phyloP scores from a whole-genome alignment of 2,113 vertebrate genomes.

The Syngnathus floridae region DNA sequence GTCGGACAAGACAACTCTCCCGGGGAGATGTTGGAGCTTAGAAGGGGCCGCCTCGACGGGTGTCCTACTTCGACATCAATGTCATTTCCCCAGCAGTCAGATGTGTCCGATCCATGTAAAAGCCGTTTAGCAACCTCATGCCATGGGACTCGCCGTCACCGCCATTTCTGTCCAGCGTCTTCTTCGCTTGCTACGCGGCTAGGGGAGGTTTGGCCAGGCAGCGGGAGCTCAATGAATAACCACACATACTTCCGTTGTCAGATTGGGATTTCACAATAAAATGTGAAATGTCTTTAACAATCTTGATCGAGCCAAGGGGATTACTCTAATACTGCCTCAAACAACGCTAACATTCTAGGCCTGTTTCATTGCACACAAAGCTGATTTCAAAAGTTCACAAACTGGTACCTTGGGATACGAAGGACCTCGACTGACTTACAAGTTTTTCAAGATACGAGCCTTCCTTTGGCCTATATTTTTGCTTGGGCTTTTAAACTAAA shows the following conservation, averaged over 20 bases:
- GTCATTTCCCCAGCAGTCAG: slow-evolving; percentile 51
- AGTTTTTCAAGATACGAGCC: no score
- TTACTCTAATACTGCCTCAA: no score
- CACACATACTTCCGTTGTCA: slow-evolving; percentile 43
- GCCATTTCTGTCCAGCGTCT: slow-evolving; percentile 72
- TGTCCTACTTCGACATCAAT: slow-evolving; percentile 59
- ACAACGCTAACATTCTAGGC: no score
- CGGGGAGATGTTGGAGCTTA: slow-evolving; percentile 44
- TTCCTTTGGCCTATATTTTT: no score
- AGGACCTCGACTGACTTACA: no score
- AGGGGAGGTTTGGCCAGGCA: slow-evolving; percentile 43
- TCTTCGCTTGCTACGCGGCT: slow-evolving; percentile 55
- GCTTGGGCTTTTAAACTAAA: no score
- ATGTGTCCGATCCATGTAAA: slow-evolving; percentile 42
- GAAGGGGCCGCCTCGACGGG: slow-evolving; percentile 42
- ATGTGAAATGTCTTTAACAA: no score
- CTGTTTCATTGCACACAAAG: no score
- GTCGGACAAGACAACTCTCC: slow-evolving; percentile 56
- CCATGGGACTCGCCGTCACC: slow-evolving; percentile 65
- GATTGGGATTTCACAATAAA: slow-evolving; percentile 49
- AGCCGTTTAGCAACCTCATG: slow-evolving; percentile 64
- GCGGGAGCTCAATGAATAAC: slow-evolving; percentile 28
- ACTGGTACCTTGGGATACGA: no score
- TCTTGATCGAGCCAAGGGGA: no score
- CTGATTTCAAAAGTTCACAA: no score